These are phyloP conservation scores for Dermolepida albohirtum DNA, from an alignment of 2,888 invertebrate species.

Conservation along the genomic window DNA sequence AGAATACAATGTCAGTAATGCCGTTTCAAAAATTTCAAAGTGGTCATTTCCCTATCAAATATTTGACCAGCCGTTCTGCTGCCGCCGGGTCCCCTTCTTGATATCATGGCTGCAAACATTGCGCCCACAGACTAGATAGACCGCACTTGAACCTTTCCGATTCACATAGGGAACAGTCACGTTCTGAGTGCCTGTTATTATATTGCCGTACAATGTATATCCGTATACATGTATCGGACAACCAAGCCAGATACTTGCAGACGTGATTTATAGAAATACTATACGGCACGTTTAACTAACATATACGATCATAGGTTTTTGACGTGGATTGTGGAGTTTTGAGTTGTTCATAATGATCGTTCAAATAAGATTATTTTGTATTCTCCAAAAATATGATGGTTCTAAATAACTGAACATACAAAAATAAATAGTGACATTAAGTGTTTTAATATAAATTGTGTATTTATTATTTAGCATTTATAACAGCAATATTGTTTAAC, in stretches of 20 bases:
- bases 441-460: too few relatives aligned
- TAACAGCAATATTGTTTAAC: too few relatives aligned
- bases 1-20: constrained; percentile 27
- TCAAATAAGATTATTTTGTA: too few relatives aligned
- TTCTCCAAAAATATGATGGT: too few relatives aligned
- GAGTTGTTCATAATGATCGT: neutral
- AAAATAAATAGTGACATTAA: too few relatives aligned
- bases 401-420: too few relatives aligned
- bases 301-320: constrained; percentile 9
- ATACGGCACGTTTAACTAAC: constrained; percentile 27
- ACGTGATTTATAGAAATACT: constrained; percentile 31
- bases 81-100: constrained; percentile 40
- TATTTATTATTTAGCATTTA: too few relatives aligned
- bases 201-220: constrained; percentile 37
- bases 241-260: constrained; percentile 27
- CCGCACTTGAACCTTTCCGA: neutral
- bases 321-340: neutral
- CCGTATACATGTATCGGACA: constrained; percentile 29
- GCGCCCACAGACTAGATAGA: constrained; percentile 14
- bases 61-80: constrained; percentile 45
- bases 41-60: constrained; percentile 48
- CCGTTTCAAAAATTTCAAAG: constrained; percentile 39
- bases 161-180: constrained; percentile 19
- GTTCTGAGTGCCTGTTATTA: constrained; percentile 32
- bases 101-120: constrained; percentile 36